These are phyloP conservation scores for Lateolabrax maculatus DNA, from an alignment of 2,797 vertebrate species.

Conservation along the genomic window DNA sequence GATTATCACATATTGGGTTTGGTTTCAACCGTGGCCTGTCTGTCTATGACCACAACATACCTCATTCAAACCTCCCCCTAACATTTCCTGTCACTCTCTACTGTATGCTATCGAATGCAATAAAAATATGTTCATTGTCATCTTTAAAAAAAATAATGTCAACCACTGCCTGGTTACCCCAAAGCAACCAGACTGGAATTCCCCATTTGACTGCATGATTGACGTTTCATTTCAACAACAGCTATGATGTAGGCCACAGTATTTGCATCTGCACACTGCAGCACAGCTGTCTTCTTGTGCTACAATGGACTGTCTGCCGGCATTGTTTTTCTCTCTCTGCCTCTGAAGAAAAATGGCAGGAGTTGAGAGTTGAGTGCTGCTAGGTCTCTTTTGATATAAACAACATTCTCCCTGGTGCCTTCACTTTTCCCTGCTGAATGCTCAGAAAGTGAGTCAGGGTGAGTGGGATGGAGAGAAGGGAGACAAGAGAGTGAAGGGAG, in stretches of 20 bases:
- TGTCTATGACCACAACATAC: not conserved
- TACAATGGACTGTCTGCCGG: not conserved
- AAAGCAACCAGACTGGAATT: conserved; percentile 43
- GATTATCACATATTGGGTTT: not conserved
- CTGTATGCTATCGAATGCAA: not conserved
- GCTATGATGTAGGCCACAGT: conserved; percentile 6
- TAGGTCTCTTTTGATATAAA: conserved; percentile 51
- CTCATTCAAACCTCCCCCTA: not conserved
- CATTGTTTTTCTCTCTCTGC: conserved; percentile 13
- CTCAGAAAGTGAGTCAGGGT: conserved; percentile 40
- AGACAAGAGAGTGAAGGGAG: not conserved
- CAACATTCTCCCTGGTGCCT: conserved; percentile 33
- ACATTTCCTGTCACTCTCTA: conserved; percentile 1
- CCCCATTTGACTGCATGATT: conserved; percentile 39
- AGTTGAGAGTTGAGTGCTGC: conserved; percentile 23
- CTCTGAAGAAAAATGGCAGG: conserved; percentile 42
- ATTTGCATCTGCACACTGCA: conserved; percentile 32
- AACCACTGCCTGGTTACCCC: conserved; percentile 1
- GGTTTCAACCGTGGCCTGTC: not conserved
- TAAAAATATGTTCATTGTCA: not conserved
- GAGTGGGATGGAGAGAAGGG: conserved; percentile 52
- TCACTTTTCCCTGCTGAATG: conserved; percentile 32
- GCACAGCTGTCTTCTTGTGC: conserved; percentile 22
- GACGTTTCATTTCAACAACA: conserved; percentile 11
- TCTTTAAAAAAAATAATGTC: not conserved